Evolutionary conservation across 2,113 vertebrate genomes (phyloP).

Genomic region (Cyanoliseus patagonus): DNA sequence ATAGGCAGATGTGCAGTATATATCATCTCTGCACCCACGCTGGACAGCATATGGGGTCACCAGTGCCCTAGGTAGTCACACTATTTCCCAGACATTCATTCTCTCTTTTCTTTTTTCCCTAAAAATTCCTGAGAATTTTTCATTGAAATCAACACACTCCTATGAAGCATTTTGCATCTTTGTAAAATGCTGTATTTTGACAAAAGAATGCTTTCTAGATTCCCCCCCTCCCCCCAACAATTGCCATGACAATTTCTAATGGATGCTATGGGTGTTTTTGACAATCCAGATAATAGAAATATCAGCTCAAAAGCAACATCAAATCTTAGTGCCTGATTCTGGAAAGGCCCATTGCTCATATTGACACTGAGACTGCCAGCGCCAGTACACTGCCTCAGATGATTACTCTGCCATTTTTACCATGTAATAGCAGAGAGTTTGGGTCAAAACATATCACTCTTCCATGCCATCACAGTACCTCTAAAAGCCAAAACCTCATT

Average conservation of each 20-base stretch:
- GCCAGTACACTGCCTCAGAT: background rate
- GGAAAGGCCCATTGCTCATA: background rate
- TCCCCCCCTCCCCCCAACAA: background rate
- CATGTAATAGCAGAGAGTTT: background rate
- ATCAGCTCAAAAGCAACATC: background rate
- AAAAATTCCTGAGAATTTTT: background rate
- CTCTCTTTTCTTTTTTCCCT: background rate
- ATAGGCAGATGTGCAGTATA: background rate
- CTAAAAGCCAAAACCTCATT: background rate
- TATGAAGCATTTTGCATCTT: background rate
- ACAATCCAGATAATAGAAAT: background rate
- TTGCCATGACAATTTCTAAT: constrained; percentile 34
- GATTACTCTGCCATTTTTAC: background rate
- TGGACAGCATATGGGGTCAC: background rate
- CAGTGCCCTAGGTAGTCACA: background rate
- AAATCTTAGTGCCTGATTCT: background rate
- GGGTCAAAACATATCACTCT: background rate
- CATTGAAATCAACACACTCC: background rate
- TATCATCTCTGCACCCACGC: background rate
- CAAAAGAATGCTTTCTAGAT: background rate
- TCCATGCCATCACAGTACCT: background rate
- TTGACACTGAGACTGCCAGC: background rate
- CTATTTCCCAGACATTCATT: background rate
- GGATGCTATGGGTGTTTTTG: background rate
- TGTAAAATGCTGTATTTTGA: constrained; percentile 31